Conservation (phyloP, 2,888 invertebrate species). For the Liposcelis brunnea region DNA sequence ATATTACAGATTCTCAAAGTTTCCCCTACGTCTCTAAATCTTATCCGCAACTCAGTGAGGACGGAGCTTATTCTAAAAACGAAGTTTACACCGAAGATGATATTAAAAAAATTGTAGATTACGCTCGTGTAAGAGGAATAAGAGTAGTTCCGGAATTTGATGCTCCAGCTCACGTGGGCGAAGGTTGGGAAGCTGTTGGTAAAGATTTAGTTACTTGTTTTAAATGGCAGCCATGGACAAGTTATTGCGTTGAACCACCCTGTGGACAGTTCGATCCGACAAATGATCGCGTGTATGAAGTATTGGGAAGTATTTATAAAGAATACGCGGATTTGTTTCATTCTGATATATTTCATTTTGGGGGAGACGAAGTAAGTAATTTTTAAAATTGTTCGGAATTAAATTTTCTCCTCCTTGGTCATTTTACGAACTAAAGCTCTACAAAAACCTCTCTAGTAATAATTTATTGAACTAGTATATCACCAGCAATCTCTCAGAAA, state of each 20-base stretch:
- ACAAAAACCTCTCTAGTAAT: too few species aligned
- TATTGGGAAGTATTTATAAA: constrained; percentile 47
- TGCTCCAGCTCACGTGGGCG: constrained; percentile 62
- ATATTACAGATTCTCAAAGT: constrained; percentile 83
- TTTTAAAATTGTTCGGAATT: constrained; percentile 11
- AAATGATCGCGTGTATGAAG: constrained; percentile 48
- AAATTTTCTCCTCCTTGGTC: neutral
- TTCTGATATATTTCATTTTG: constrained; percentile 49
- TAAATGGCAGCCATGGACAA: constrained; percentile 49
- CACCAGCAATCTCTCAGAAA: too few species aligned
- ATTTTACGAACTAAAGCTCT: neutral
- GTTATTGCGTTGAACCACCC: constrained; percentile 61
- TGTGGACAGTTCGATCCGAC: constrained; percentile 72
- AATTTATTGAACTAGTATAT: too few species aligned
- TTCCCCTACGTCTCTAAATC: constrained; percentile 70
- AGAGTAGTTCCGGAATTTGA: constrained; percentile 78
- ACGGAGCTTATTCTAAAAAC: constrained; percentile 61
- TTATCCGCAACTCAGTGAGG: constrained; percentile 49
- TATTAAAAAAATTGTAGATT: constrained; percentile 33
- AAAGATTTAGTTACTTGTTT: constrained; percentile 50
- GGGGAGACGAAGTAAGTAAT: constrained; percentile 59
- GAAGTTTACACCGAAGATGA: constrained; percentile 37
- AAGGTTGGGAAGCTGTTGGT: constrained; percentile 57
- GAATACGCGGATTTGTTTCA: constrained; percentile 18
- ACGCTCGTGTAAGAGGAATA: constrained; percentile 64